phyloP scores from a whole-genome alignment of 2,888 invertebrate species.

The Volucella zonaria region DNA sequence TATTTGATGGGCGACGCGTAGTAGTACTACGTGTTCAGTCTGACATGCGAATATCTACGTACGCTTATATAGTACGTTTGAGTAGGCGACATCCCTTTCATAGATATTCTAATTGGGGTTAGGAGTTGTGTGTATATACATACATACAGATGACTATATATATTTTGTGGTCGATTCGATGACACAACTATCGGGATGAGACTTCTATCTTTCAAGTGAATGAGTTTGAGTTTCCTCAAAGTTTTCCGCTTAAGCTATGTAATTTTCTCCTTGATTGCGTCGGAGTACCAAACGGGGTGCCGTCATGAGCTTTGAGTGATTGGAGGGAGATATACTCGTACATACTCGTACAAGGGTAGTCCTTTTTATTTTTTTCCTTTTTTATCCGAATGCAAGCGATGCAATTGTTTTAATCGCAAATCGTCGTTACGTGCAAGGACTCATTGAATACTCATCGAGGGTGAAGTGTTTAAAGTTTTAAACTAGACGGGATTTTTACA shows the following conservation, averaged over 20 bases:
- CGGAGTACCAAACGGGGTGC: background rate
- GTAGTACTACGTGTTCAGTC: slow-evolving; percentile 11
- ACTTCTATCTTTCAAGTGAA: background rate
- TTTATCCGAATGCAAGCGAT: background rate
- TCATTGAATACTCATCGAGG: slow-evolving; percentile 25
- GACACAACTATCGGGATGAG: slow-evolving; percentile 16
- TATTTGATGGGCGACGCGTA: slow-evolving; percentile 56
- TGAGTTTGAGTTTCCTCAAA: slow-evolving; percentile 37
- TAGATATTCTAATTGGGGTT: slow-evolving; percentile 32
- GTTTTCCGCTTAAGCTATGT: slow-evolving; percentile 50
- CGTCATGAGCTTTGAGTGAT: background rate
- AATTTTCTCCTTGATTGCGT: slow-evolving; percentile 60
- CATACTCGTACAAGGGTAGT: too few species aligned
- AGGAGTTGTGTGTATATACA: background rate
- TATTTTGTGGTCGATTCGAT: slow-evolving; percentile 32
- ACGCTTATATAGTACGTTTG: background rate
- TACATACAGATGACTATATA: too few species aligned
- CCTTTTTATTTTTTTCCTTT: too few species aligned
- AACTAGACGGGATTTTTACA: too few species aligned
- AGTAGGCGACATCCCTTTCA: background rate
- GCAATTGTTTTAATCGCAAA: slow-evolving; percentile 1
- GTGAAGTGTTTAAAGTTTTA: background rate
- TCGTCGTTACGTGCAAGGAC: background rate
- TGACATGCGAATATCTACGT: background rate
- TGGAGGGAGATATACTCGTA: slow-evolving; percentile 11